A percentile compares a stretch with the other conserved stretches of the same genome.
These are phyloP conservation scores for Cantharis rustica DNA, from an alignment of 2,888 invertebrate species.

Conservation along the genomic window DNA sequence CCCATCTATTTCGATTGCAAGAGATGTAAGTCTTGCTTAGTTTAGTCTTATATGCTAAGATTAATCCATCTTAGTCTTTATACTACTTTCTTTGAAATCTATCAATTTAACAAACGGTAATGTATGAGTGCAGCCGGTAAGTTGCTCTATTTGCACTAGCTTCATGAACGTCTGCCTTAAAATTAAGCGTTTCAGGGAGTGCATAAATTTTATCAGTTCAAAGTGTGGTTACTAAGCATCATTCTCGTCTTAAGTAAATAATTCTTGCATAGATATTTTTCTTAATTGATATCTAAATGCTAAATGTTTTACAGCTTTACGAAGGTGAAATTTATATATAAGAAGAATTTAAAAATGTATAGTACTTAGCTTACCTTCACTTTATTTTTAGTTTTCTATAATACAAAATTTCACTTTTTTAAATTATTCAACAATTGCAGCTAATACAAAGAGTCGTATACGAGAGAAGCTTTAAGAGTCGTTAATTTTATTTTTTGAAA, in stretches of 20 bases:
- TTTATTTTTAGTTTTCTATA: not conserved
- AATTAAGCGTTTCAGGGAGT: conserved; percentile 14
- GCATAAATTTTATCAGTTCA: conserved; percentile 19
- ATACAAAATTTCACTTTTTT: not conserved
- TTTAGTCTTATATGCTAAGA: not conserved
- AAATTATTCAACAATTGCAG: too few species aligned
- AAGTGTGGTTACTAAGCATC: conserved; percentile 1
- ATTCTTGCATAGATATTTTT: not conserved
- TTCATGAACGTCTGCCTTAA: conserved; percentile 9
- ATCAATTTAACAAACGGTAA: not conserved
- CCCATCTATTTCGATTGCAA: too few species aligned
- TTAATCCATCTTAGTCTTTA: not conserved
- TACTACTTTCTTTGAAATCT: not conserved
- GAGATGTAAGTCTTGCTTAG: not conserved
- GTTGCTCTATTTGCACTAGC: not conserved
- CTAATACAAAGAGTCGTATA: too few species aligned
- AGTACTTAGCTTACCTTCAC: not conserved
- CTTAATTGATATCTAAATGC: too few species aligned
- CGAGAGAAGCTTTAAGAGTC: too few species aligned
- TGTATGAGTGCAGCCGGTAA: not conserved
- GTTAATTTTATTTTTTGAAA: too few species aligned
- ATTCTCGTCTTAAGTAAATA: conserved; percentile 3
- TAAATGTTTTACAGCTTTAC: not conserved
- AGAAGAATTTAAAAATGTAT: not conserved
- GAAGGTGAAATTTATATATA: too few species aligned